Conservation (phyloP, 2,113 vertebrate species). For the Strigops habroptila region DNA sequence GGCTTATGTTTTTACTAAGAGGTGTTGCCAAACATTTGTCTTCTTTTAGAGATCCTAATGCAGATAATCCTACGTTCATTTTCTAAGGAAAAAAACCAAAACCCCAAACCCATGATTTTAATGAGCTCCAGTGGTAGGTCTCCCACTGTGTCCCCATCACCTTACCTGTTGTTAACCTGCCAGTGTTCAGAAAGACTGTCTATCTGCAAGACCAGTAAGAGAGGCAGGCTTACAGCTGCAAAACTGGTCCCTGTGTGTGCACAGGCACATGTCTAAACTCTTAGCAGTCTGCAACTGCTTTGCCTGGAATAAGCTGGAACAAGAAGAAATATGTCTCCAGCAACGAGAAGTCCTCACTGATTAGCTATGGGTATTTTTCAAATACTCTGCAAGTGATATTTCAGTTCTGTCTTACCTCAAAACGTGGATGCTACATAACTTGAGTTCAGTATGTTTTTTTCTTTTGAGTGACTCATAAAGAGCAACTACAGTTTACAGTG, state of each 20-base stretch:
- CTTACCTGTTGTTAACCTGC: neutral
- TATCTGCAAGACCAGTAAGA: neutral
- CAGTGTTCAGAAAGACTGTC: neutral
- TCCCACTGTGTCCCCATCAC: neutral
- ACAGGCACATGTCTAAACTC: neutral
- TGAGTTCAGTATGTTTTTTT: neutral
- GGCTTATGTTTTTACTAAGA: neutral
- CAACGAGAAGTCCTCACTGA: neutral
- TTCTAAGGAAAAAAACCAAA: neutral
- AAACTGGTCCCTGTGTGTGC: neutral
- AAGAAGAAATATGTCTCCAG: neutral
- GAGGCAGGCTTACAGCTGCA: neutral
- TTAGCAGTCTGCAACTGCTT: neutral
- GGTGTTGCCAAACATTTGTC: neutral
- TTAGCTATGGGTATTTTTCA: neutral
- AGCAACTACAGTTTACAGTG: conserved; percentile 47
- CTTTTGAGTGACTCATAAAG: neutral
- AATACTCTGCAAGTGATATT: neutral
- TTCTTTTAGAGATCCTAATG: neutral
- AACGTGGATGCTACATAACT: neutral
- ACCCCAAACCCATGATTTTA: neutral
- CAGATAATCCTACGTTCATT: neutral
- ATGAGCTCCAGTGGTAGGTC: neutral
- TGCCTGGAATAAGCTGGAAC: neutral
- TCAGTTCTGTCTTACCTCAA: neutral